A percentile compares a stretch with the other conserved stretches of the same genome.
Evolutionary conservation across 2,797 vertebrate species (phyloP).

Genomic region (Telmatherina bonti): DNA sequence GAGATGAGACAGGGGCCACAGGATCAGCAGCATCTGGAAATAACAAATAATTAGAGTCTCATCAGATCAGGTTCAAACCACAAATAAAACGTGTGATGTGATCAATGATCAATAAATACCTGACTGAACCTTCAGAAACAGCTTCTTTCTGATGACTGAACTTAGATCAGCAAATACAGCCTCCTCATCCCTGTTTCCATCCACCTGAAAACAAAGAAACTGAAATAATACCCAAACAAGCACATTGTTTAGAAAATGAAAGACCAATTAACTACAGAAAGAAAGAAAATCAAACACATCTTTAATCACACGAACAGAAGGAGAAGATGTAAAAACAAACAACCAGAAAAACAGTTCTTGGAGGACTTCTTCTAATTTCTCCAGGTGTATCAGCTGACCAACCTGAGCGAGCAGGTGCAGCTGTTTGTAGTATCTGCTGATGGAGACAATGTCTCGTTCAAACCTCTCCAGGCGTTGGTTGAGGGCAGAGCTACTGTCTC

Average conservation of each 20-base stretch:
- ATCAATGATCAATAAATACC: slow-evolving; percentile 1
- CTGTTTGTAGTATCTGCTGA: slow-evolving; percentile 41
- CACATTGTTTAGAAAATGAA: no score
- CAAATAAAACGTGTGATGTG: not conserved
- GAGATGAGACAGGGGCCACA: no score
- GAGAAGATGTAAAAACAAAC: no score
- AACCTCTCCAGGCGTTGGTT: slow-evolving; percentile 18
- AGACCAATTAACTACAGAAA: no score
- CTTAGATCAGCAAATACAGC: slow-evolving; percentile 31
- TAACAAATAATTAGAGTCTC: not conserved
- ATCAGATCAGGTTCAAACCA: not conserved
- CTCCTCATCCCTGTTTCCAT: slow-evolving; percentile 23
- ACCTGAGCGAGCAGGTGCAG: not conserved
- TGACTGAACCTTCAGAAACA: slow-evolving; percentile 9
- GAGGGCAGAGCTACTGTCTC: slow-evolving; percentile 29
- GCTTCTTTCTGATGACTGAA: slow-evolving; percentile 23
- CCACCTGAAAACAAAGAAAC: slow-evolving; percentile 20
- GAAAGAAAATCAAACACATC: no score
- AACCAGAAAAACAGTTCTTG: no score
- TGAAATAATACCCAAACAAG: not conserved
- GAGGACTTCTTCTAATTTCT: no score
- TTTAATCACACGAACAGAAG: no score
- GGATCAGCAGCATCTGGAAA: not conserved
- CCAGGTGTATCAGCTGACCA: no score
- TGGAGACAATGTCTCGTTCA: slow-evolving; percentile 28